Evolutionary conservation across 2,113 vertebrate species (phyloP), one percentile per base, ranked within the genome.

Genomic region (Sterrhoptilus dennistouni): DNA sequence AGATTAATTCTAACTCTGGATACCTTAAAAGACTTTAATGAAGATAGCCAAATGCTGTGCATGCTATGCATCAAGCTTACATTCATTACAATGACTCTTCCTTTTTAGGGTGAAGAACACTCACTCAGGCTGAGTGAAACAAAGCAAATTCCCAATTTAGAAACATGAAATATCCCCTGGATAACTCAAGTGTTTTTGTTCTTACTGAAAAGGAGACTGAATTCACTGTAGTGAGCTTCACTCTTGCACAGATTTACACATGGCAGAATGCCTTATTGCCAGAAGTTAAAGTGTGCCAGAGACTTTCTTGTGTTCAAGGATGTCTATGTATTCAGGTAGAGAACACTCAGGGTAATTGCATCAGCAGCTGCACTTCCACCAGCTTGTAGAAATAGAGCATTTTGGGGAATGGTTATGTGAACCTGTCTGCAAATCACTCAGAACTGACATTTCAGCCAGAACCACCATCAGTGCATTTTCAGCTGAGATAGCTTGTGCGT

Each of bases 111-210:
- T 89, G 83, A 85, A 83, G 91, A 91, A 65, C 49, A 95, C 35
- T 87, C 40, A 52, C 87, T 89, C 89, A 61, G 61, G 69, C 40
- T 18, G 53, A 89, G 69, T 29, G 31, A 93, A 88, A 85, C 81
- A 79, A 93, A 96, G 23, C 11, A 87, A 68, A 85, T 93, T 95
- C 95, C 96, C 76, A 83, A 95, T 96, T 96, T 97, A 98, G 97
- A 97, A 97, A 70, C 94, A 92, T 35, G 77, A 91, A 95, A 82
- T 87, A 76, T 54, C 66, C 54, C 88, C 77, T 36, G 85, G 54
- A 76, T 95, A 95, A 91, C 70, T 91, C 54, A 82, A n/a, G 36
- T 75, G 76, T 23, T 93, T 92, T 75, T 36, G 21, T 56, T 15
- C 85, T 77, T 81, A 92, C 75, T 79, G 71, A 77, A 91, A 83